Conservation (phyloP, 2,113 vertebrate genomes). For the Oreochromis tanganicae region DNA sequence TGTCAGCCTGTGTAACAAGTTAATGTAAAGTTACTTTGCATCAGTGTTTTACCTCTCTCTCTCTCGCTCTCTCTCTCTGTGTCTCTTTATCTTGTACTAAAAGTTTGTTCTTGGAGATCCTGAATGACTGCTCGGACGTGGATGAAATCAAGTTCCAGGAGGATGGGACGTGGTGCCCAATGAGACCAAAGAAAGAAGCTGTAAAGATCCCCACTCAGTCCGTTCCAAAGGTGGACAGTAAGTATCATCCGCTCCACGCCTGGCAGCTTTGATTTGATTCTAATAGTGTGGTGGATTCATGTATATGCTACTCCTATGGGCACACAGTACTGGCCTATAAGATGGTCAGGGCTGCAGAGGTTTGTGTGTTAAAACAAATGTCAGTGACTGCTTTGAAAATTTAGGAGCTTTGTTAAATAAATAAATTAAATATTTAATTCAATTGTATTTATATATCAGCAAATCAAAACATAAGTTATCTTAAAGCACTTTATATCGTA, state of each 20-base stretch:
- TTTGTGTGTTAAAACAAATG: fast-evolving
- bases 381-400: fast-evolving
- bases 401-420: fast-evolving
- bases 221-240: conserved; percentile 85
- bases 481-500: background rate
- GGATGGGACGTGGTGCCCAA: conserved; percentile 95
- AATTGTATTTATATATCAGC: background rate
- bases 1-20: background rate
- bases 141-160: conserved; percentile 98
- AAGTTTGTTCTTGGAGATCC: conserved; percentile 96
- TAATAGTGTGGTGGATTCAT: background rate
- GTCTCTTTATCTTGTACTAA: background rate
- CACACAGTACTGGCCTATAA: background rate
- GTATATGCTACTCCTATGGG: fast-evolving
- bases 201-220: conserved; percentile 82
- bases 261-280: background rate
- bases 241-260: conserved; percentile 7
- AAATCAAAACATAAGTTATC: background rate
- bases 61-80: background rate
- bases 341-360: background rate
- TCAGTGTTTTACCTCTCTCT: fast-evolving
- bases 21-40: fast-evolving
- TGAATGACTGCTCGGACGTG: conserved; percentile 92
- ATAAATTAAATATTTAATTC: background rate
- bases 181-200: conserved; percentile 93